phyloP scores from a whole-genome alignment of 2,113 vertebrate genomes.

The Elephas maximus region DNA sequence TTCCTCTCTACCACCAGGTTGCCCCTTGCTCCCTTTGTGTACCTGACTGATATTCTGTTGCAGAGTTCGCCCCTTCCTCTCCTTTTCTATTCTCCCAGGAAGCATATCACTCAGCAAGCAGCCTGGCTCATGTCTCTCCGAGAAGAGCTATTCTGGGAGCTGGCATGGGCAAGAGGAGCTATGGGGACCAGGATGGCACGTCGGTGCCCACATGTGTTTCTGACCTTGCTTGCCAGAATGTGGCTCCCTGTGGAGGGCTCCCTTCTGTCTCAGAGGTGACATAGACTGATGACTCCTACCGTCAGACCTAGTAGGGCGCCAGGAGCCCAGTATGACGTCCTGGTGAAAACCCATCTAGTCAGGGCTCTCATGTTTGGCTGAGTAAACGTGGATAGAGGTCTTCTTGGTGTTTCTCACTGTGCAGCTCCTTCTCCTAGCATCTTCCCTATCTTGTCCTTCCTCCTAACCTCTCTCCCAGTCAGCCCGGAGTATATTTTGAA shows the following conservation, averaged over 20 bases:
- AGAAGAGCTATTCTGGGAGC: constrained; percentile 49
- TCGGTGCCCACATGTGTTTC: neutral
- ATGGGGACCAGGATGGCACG: neutral
- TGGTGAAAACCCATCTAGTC: neutral
- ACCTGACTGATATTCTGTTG: neutral
- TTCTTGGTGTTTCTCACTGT: neutral
- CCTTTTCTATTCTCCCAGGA: neutral
- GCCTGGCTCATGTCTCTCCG: neutral
- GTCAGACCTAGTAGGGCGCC: neutral
- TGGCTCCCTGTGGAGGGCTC: neutral
- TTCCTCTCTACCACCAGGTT: neutral
- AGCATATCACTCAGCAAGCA: neutral
- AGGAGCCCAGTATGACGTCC: neutral
- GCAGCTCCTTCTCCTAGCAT: neutral
- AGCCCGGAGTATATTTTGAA: neutral
- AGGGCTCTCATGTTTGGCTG: constrained; percentile 5
- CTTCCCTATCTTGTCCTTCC: neutral
- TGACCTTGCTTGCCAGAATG: neutral
- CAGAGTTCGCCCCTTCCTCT: neutral
- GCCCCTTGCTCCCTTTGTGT: neutral
- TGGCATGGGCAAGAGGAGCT: neutral
- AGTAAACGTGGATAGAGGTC: neutral
- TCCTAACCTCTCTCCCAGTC: neutral
- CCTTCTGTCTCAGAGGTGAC: constrained; percentile 27
- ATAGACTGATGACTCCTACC: neutral